Evolutionary conservation across 2,797 vertebrate species (phyloP).

Genomic region (Gorsachius magnificus): DNA sequence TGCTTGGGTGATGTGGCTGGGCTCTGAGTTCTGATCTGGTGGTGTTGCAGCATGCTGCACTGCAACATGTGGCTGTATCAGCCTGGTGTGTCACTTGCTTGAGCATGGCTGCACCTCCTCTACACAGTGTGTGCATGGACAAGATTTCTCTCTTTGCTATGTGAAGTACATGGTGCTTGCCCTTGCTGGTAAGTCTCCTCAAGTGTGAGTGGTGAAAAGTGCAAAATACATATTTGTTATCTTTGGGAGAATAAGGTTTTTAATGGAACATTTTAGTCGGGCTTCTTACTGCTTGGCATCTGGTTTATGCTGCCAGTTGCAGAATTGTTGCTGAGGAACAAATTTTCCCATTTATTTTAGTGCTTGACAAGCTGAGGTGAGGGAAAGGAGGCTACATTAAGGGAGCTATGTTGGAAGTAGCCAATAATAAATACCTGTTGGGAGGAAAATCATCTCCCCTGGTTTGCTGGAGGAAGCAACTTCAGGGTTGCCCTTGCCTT

Average conservation of each 20-base stretch:
- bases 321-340: background rate
- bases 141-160: background rate
- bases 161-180: rapidly evolving
- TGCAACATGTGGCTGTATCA: background rate
- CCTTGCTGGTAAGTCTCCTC: background rate
- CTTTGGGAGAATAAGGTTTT: background rate
- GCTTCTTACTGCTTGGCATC: background rate
- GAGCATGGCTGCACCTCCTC: background rate
- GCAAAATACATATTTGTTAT: background rate
- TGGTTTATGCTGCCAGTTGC: background rate
- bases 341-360: background rate
- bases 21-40: background rate
- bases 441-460: background rate
- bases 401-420: background rate
- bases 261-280: background rate
- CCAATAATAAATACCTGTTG: background rate
- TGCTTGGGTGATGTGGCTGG: background rate
- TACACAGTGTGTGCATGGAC: rapidly evolving
- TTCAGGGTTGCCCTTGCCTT: background rate
- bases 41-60: background rate
- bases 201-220: background rate
- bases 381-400: background rate
- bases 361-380: background rate
- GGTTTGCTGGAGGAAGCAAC: background rate
- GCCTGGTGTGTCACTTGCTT: background rate